Base-by-base conservation (phyloP, 2,797 vertebrate species). In the Periparus ater region DNA sequence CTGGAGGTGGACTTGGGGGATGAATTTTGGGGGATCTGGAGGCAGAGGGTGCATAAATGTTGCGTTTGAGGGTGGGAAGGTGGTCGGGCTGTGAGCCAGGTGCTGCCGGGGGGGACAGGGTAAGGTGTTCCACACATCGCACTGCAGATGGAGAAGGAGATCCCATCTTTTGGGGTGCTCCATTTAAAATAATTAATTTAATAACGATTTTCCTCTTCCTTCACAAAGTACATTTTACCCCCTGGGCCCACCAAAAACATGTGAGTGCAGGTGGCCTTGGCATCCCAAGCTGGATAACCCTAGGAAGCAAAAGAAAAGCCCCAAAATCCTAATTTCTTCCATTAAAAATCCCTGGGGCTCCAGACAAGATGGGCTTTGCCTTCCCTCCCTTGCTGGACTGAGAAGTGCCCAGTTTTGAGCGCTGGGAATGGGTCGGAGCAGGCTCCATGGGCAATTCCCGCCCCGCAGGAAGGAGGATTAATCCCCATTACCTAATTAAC, bases 401-500 rank as follows among this genome's bases (percentile, higher is more conserved):
- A 38, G 89, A 68, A 78, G 44, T 25, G 74, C 81, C 87, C 75
- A 5, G 48, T 48, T 14, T 13, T 12, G 62, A 25, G 63, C 13
- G 1, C 63, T 34, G 88, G 83, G 93, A 93, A 93, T 84, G 45
- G 19, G 91, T 79, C 3, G 6, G 58, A 72, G 79, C 88, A 91
- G 40, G 88, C 47, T 95, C 17, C 86, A 3, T 13, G 7, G 13
- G 84, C 94, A 88, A 85, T 92, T 92, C 91, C 63, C n/a, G 3
- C 74, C 74, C 93, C 3, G 75, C 84, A 86, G 94, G 84, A 84
- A 89, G 67, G 68, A 6, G 22, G 80, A 58, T 93, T 93, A 85
- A 86, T 79, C 40, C 74, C 89, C 86, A 94, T 95, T 89, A 90
- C 78, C 91, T 89, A 93, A 93, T 87, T 94, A 96, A 85, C 78